phyloP scores from a whole-genome alignment of 2,113 vertebrate species.

The Tympanuchus pallidicinctus region DNA sequence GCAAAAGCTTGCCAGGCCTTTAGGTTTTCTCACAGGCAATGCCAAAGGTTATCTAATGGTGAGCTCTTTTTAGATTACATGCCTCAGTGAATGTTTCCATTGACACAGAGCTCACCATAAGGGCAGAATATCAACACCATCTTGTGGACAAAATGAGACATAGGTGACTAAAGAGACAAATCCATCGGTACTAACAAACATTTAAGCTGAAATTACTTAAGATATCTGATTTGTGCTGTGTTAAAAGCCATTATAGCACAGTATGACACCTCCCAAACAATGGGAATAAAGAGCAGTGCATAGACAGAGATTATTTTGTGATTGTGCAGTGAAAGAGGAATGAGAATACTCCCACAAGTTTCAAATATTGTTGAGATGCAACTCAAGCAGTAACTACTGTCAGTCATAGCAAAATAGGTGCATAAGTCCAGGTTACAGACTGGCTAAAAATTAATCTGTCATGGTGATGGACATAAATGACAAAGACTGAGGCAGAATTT shows the following conservation, averaged over 20 bases:
- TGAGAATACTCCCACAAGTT: neutral
- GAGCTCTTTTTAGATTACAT: neutral
- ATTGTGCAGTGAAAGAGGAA: neutral
- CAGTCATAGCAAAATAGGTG: neutral
- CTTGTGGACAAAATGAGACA: neutral
- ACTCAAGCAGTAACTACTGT: neutral
- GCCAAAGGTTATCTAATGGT: neutral
- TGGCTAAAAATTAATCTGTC: neutral
- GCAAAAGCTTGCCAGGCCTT: neutral
- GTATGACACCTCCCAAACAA: neutral
- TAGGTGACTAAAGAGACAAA: neutral
- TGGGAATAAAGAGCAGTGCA: neutral
- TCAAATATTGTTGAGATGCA: neutral
- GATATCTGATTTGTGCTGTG: neutral
- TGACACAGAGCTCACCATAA: neutral
- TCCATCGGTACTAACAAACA: neutral
- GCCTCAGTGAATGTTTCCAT: neutral
- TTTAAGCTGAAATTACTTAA: neutral
- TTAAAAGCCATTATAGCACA: neutral
- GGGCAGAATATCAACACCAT: neutral
- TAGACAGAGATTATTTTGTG: neutral
- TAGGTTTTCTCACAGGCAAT: neutral
- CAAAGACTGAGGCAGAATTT: neutral
- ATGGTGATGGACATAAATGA: neutral
- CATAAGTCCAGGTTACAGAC: neutral